Base-by-base conservation (phyloP, 2,113 vertebrate genomes). In the Vulpes ferrilata region DNA sequence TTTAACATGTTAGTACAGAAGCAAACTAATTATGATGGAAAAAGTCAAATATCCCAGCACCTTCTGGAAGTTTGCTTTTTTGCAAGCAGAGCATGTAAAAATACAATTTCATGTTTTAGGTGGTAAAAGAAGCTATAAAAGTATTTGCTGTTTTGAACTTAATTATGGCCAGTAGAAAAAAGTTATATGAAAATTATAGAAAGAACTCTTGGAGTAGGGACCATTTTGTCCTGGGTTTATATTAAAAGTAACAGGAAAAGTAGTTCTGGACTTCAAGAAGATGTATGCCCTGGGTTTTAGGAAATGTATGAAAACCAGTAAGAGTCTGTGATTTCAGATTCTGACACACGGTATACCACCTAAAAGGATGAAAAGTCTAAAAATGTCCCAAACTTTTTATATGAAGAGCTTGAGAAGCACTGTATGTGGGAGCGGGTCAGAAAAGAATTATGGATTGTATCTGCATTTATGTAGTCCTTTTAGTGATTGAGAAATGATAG, bases 31-130 rank as follows among this genome's bases (percentile, higher is more conserved):
- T 69, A 27, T 82, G 43, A 67, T 60, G 11, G 27, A 79, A 74
- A 57, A 90, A 15, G 71, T 90, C 51, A 90, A 19, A 55, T 60
- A 88, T n/a, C 48, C 7, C 22, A 73, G 35, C 11, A 80, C 13
- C 11, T 93, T 95, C 60, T 79, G n/a, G n/a, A 65, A 73, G 62
- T 84, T 87, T 82, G 19, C 43, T 94, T 91, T 82, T 53, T 93
- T 69, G 65, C 43, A 81, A 86, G 7, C 84, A 86, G 32, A 89
- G 9, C 30, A 78, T 93, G 17, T 22, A 82, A 55, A 64, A 86
- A 53, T 85, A 38, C 85, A 67, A 81, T 93, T 85, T 93, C 32
- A 13, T 69, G 32, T 90, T 86, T 96, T 79, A 79, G 71, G 30
- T 88, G 35, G n/a, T 71, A 85, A 94, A 81, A 30, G 65, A 82